A percentile compares a stretch with the other conserved stretches of the same genome.
phyloP scores from a whole-genome alignment of 23 tunicate genomes.

The Halocynthia aurantium region DNA sequence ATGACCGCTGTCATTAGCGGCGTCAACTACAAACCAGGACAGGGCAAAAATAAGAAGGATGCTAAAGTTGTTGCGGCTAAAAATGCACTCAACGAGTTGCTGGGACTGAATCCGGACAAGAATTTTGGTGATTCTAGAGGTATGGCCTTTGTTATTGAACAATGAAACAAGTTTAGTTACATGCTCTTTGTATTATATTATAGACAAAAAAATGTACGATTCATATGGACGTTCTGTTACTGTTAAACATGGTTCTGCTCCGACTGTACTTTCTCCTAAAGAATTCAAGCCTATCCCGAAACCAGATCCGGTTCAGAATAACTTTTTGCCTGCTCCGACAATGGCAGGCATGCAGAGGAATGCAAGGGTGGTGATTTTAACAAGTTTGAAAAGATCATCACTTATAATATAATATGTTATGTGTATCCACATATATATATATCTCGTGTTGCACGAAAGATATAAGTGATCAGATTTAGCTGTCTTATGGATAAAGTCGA shows the following conservation, averaged over 20 bases:
- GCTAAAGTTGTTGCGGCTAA: slow-evolving; percentile 21
- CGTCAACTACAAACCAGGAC: slow-evolving; percentile 6
- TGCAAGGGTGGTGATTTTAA: too few species aligned
- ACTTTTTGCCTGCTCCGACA: slow-evolving; percentile 24
- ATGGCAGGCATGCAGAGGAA: too few species aligned
- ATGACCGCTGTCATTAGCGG: slow-evolving; percentile 17
- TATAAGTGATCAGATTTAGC: too few species aligned
- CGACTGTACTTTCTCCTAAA: background rate
- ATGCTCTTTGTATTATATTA: background rate
- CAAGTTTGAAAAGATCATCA: too few species aligned
- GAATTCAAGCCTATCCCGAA: slow-evolving; percentile 1
- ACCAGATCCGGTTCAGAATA: slow-evolving; percentile 9
- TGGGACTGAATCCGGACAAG: background rate
- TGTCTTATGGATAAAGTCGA: too few species aligned
- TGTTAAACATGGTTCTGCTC: background rate
- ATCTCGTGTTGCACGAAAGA: too few species aligned
- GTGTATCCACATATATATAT: too few species aligned
- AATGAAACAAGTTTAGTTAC: background rate
- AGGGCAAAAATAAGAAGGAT: slow-evolving; percentile 19
- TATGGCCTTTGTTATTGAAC: background rate
- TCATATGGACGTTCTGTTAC: slow-evolving; percentile 18
- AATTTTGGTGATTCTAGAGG: background rate
- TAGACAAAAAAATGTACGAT: background rate
- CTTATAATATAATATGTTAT: too few species aligned
- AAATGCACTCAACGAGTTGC: slow-evolving; percentile 6